Base-by-base conservation (phyloP, 2,888 invertebrate species). In the Lasius platythorax region DNA sequence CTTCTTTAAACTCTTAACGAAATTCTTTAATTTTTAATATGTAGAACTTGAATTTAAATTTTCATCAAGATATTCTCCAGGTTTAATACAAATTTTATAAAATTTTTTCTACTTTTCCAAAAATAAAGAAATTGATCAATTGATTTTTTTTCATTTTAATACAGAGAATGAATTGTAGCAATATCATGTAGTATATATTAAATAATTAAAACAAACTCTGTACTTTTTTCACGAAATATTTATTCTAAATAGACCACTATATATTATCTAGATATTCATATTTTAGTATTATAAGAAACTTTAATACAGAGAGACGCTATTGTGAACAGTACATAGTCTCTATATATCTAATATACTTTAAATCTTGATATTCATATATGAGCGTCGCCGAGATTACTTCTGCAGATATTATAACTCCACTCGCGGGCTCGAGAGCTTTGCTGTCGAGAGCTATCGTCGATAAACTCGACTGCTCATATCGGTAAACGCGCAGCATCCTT, bases 351-450 rank as follows among this genome's bases (percentile, higher is more conserved):
- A 50, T 50, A 50, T 11, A 78, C 28, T 68, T 56, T 5, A 37
- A 23, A 46, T 72, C 79, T 46, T 15, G 33, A 58, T 23, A 33
- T 23, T 33, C 53, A 37, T 61, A n/a, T 53, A 61, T 43, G 12
- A 70, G 23, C 37, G n/a, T 46, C 73, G 58, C 15, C 23, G 18
- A 73, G 73, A 81, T 81, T 72, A 72, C 28, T 67, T 30, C 30
- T 15, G 18, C 30, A 43, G 68, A 68, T 76, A 76, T 78, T 56
- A 58, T 23, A 73, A 73, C 61, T 73, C 50, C 33, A 58, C 58
- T 73, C 18, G n/a, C 58, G 9, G 23, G 1, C 70, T n/a, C 58
- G 12, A 33, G n/a, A 9, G 33, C n/a, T 15, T 9, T 8, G 33
- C 67, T 28, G 11, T 67, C 30, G 30, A 30, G 40, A 81, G 74